Evolutionary conservation across 2,888 invertebrate genomes (phyloP).

Genomic region (Physocephala rufipes): DNA sequence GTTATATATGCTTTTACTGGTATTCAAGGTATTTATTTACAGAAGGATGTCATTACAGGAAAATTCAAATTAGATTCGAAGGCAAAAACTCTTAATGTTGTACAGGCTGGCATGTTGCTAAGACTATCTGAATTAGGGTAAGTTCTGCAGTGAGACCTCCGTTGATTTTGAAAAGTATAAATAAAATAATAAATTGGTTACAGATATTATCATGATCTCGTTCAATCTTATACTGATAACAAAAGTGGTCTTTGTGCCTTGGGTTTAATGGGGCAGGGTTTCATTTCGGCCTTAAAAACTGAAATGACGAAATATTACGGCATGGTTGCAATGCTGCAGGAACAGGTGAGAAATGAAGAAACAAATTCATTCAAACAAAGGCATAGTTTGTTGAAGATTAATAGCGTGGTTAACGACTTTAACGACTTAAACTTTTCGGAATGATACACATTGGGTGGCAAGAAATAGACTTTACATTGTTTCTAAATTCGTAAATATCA

Average conservation of each 20-base stretch:
- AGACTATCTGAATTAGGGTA: constrained; percentile 88
- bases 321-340: constrained; percentile 86
- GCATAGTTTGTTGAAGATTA: no score
- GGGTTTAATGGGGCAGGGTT: constrained; percentile 85
- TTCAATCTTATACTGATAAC: constrained; percentile 81
- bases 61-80: constrained; percentile 73
- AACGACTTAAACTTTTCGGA: no score
- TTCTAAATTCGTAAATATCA: no score
- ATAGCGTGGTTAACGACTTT: no score
- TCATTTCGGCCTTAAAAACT: constrained; percentile 83
- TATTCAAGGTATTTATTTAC: constrained; percentile 80
- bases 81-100: constrained; percentile 67
- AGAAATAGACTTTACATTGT: background rate
- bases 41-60: constrained; percentile 71
- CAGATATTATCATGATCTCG: constrained; percentile 73
- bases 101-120: constrained; percentile 73
- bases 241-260: constrained; percentile 73
- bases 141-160: constrained; percentile 44
- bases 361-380: no score
- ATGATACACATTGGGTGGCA: no score
- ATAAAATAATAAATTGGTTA: background rate
- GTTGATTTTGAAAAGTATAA: background rate
- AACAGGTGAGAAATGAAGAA: constrained; percentile 71
- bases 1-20: constrained; percentile 89
- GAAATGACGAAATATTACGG: constrained; percentile 90